phyloP scores from a whole-genome alignment of 2,797 vertebrate genomes.

The Thamnophis elegans region DNA sequence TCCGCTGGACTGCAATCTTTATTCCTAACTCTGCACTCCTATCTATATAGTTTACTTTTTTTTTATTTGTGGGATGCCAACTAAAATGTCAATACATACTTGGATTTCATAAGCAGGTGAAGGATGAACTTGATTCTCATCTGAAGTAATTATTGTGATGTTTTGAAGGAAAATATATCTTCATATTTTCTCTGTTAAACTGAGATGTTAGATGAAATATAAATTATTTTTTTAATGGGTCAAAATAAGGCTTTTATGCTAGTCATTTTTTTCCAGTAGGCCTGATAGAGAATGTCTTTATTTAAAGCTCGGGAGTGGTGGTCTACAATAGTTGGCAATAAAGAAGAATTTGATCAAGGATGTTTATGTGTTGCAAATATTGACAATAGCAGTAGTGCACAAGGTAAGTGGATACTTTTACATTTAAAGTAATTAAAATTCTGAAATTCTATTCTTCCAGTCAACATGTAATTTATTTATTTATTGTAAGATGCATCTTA shows the following conservation, averaged over 20 bases:
- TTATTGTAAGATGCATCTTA: background rate
- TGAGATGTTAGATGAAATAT: background rate
- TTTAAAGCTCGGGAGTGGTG: slow-evolving; percentile 99
- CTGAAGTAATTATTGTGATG: background rate
- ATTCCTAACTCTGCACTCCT: background rate
- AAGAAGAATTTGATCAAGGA: slow-evolving; percentile 96
- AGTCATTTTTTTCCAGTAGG: slow-evolving; percentile 47
- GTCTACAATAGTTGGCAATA: slow-evolving; percentile 85
- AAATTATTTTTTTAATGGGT: background rate
- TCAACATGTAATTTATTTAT: background rate
- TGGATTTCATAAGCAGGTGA: background rate
- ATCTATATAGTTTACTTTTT: background rate
- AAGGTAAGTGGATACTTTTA: slow-evolving; percentile 74
- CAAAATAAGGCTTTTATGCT: background rate
- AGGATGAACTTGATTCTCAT: background rate
- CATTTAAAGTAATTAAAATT: background rate
- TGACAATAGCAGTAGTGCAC: slow-evolving; percentile 87
- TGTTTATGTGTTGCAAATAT: slow-evolving; percentile 92
- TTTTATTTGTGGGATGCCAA: background rate
- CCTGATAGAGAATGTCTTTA: slow-evolving; percentile 85
- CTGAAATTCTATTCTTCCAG: background rate
- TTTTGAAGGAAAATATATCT: background rate
- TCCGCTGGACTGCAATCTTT: background rate
- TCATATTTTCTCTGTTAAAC: background rate
- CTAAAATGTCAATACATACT: background rate